These are phyloP conservation scores for Crioceris asparagi DNA, from an alignment of 2,888 invertebrate species.

Conservation along the genomic window DNA sequence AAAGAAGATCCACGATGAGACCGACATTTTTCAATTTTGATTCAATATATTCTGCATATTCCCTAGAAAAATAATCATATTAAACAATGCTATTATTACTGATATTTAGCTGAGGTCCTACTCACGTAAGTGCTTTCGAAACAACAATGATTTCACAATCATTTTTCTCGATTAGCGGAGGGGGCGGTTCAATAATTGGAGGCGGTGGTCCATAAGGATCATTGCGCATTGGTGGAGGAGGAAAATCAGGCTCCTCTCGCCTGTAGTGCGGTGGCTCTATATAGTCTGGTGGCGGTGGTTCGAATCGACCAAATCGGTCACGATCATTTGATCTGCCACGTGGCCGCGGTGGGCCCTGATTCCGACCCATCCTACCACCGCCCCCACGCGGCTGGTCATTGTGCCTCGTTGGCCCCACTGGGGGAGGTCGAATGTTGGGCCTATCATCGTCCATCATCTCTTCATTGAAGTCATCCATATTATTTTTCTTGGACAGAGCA, in stretches of 20 bases:
- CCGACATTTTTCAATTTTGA: slow-evolving; percentile 65
- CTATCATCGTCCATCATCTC: slow-evolving; percentile 17
- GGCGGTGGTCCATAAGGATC: slow-evolving; percentile 28
- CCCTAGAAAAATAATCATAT: slow-evolving; percentile 46
- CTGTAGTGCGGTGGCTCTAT: slow-evolving; percentile 15
- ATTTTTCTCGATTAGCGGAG: slow-evolving; percentile 49
- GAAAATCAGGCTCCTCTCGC: slow-evolving; percentile 18
- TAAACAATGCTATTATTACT: too few species aligned
- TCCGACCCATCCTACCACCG: slow-evolving; percentile 3
- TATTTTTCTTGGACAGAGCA: slow-evolving; percentile 6
- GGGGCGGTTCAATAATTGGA: slow-evolving; percentile 22
- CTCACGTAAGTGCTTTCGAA: slow-evolving; percentile 71
- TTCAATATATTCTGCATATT: slow-evolving; percentile 85
- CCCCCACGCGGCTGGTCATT: too few species aligned
- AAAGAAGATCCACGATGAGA: slow-evolving; percentile 75
- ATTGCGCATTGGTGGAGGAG: slow-evolving; percentile 22
- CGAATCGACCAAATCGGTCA: slow-evolving; percentile 18
- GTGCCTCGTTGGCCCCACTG: slow-evolving; percentile 13
- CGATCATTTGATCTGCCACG: slow-evolving; percentile 15
- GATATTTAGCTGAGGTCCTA: too few species aligned
- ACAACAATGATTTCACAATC: slow-evolving; percentile 89
- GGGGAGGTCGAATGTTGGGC: slow-evolving; percentile 22
- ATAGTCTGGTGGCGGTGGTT: slow-evolving; percentile 15
- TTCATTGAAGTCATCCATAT: slow-evolving; percentile 12
- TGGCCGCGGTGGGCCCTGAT: slow-evolving; percentile 6